phyloP scores from a whole-genome alignment of 1,140 invertebrate genomes.

The Drosophila mayri region DNA sequence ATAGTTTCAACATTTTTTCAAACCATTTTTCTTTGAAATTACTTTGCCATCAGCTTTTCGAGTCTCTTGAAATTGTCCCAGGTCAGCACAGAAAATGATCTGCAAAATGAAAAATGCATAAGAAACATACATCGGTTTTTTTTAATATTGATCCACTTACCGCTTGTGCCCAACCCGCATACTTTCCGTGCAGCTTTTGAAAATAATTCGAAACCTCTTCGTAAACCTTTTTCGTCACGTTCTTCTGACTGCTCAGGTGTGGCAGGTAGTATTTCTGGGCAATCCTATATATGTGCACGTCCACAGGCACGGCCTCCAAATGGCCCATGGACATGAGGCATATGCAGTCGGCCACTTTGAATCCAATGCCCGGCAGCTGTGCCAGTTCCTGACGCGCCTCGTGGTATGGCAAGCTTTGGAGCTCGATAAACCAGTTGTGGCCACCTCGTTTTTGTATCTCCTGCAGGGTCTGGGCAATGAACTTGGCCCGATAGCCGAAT shows the following conservation, averaged over 20 bases:
- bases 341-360: conserved; percentile 99
- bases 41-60: background rate
- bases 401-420: conserved; percentile 89
- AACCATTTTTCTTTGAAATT: conserved; percentile 3
- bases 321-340: conserved; percentile 98
- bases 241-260: conserved; percentile 91
- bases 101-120: background rate
- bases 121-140: background rate
- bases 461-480: conserved; percentile 91
- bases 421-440: conserved; percentile 89
- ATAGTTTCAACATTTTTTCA: conserved; percentile 1
- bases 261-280: conserved; percentile 93
- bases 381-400: conserved; percentile 91
- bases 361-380: conserved; percentile 93
- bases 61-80: conserved; percentile 20
- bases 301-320: conserved; percentile 95
- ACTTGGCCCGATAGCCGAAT: conserved; percentile 97
- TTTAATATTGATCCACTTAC: conserved; percentile 86
- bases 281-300: conserved; percentile 98
- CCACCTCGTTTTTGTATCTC: conserved; percentile 89
- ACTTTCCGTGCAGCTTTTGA: conserved; percentile 92
- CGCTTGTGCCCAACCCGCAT: conserved; percentile 98
- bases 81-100: conserved; percentile 30
- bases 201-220: conserved; percentile 94
- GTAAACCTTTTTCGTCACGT: conserved; percentile 93